Percentiles rank a stretch among this genome's conserved stretches.
phyloP scores from a whole-genome alignment of 1,140 invertebrate species.

The Hycleus phaleratus region DNA sequence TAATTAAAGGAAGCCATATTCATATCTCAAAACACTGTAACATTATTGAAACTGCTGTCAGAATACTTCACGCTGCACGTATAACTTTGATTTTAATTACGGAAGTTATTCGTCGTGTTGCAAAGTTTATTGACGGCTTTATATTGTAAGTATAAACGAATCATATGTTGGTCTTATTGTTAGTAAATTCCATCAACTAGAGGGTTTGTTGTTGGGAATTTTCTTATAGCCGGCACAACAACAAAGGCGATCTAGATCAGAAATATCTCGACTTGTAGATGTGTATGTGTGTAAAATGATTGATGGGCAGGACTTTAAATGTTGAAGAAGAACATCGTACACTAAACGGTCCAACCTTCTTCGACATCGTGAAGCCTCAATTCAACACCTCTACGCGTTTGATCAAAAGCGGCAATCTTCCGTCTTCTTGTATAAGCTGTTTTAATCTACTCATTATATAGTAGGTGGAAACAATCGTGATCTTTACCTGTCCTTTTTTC shows the following conservation, averaged over 20 bases:
- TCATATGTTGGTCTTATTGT: too few relatives aligned
- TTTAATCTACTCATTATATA: constrained; percentile 31
- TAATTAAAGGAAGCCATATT: too few relatives aligned
- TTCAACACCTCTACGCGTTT: constrained; percentile 31
- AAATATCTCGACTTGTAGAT: constrained; percentile 18
- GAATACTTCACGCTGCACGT: too few relatives aligned
- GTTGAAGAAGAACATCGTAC: constrained; percentile 13
- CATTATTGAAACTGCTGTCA: too few relatives aligned
- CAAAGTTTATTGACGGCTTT: too few relatives aligned
- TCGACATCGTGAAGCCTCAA: constrained; percentile 29
- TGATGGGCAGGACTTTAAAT: constrained; percentile 26
- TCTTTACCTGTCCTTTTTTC: constrained; percentile 7
- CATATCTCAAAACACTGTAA: too few relatives aligned
- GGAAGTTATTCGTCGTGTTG: too few relatives aligned
- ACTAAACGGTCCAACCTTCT: constrained; percentile 31
- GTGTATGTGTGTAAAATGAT: constrained; percentile 26
- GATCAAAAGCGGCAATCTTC: constrained; percentile 24
- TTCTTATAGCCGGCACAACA: background rate
- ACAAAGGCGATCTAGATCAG: constrained; percentile 32
- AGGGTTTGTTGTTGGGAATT: too few relatives aligned
- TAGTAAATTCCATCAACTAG: too few relatives aligned
- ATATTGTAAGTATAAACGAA: too few relatives aligned
- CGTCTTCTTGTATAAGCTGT: constrained; percentile 10
- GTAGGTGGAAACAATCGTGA: constrained; percentile 26
- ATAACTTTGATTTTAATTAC: too few relatives aligned